Evolutionary conservation across 2,888 invertebrate genomes (phyloP).

Genomic region (Rhagophthalmus giganteus): DNA sequence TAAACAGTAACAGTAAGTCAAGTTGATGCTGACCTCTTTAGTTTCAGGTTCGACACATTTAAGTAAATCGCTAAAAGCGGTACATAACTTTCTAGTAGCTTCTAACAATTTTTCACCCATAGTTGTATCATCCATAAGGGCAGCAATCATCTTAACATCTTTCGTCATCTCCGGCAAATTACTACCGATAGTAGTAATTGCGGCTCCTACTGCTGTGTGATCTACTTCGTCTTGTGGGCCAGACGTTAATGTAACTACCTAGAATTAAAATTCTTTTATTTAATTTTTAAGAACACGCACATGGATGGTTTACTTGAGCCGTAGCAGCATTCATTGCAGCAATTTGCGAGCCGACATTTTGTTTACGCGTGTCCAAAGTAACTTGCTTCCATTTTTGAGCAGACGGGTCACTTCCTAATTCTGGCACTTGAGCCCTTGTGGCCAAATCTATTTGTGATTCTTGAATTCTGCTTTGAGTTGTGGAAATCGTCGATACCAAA

Average conservation of each 20-base stretch:
- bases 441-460: constrained; percentile 75
- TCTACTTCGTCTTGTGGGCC: constrained; percentile 87
- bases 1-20: too few species aligned
- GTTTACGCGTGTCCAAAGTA: constrained; percentile 91
- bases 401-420: constrained; percentile 80
- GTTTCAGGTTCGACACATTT: constrained; percentile 95
- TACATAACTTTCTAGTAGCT: constrained; percentile 89
- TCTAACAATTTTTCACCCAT: constrained; percentile 85
- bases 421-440: constrained; percentile 65
- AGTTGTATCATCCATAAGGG: constrained; percentile 85
- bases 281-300: not conserved
- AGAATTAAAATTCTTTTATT: not conserved
- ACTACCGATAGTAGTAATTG: constrained; percentile 94
- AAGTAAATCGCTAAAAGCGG: constrained; percentile 91
- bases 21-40: constrained; percentile 61
- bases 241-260: constrained; percentile 54
- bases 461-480: constrained; percentile 85
- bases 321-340: constrained; percentile 99
- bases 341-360: constrained; percentile 94
- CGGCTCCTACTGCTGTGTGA: constrained; percentile 94
- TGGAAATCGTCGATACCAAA: constrained; percentile 85
- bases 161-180: constrained; percentile 96
- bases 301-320: constrained; percentile 74
- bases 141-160: constrained; percentile 92
- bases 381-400: constrained; percentile 94